phyloP scores from a whole-genome alignment of 2,888 invertebrate genomes.

The Iselma pallidipennis region DNA sequence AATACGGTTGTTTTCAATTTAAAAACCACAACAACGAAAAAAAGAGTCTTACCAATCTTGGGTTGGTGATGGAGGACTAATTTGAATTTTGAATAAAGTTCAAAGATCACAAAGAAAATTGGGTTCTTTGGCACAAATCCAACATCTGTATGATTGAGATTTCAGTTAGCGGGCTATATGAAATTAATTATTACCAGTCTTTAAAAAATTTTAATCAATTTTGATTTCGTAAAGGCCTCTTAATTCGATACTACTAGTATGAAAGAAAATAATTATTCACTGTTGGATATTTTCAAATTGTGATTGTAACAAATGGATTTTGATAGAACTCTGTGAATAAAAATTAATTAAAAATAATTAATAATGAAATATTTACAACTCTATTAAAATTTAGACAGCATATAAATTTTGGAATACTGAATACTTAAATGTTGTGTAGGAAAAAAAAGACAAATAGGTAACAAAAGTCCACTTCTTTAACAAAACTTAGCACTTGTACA shows the following conservation, averaged over 20 bases:
- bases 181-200: background rate
- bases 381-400: background rate
- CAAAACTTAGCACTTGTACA: background rate
- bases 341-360: background rate
- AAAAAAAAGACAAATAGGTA: background rate
- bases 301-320: background rate
- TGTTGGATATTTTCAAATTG: no score
- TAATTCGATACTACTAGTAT: no score
- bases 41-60: background rate
- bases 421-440: background rate
- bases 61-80: background rate
- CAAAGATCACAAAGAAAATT: background rate
- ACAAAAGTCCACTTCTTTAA: background rate
- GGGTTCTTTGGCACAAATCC: background rate
- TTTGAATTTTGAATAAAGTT: constrained; percentile 2
- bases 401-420: background rate
- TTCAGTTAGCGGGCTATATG: no score
- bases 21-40: background rate
- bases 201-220: no score
- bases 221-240: no score
- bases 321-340: background rate
- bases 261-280: no score
- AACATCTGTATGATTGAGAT: no score
- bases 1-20: background rate
- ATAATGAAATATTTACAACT: background rate